Evolutionary conservation across 2,888 invertebrate species (phyloP).

Genomic region (Andricus curvator): DNA sequence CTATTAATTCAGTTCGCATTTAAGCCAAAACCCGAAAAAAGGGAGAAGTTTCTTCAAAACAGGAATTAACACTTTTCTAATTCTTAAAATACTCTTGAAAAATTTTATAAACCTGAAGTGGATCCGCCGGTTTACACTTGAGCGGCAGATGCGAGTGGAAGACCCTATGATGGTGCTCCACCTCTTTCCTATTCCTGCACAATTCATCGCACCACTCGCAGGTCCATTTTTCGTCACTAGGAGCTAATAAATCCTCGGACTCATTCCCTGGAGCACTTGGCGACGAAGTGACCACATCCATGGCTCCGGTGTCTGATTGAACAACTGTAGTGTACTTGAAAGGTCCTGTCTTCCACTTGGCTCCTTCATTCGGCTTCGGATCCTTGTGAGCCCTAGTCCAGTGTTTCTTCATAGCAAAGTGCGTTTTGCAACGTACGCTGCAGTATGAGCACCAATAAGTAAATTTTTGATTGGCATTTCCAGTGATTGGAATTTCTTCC

Average conservation of each 20-base stretch:
- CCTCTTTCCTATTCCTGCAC: conserved; percentile 68
- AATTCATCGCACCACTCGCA: conserved; percentile 73
- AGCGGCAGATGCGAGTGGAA: conserved; percentile 75
- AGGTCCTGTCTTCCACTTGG: conserved; percentile 19
- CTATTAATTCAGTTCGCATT: no score
- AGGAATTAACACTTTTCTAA: no score
- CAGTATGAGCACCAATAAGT: conserved; percentile 71
- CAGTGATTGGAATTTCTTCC: background rate
- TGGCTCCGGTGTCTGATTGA: background rate
- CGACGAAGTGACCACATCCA: background rate
- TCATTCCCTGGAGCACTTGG: background rate
- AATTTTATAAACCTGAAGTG: conserved; percentile 43
- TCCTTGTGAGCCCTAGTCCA: conserved; percentile 68
- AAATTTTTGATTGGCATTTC: conserved; percentile 41
- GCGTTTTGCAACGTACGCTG: conserved; percentile 60
- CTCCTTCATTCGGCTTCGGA: conserved; percentile 13
- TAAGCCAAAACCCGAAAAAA: no score
- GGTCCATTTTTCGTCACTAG: conserved; percentile 61
- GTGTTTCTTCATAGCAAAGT: conserved; percentile 65
- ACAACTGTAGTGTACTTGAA: conserved; percentile 4
- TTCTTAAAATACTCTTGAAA: no score
- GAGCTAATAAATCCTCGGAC: background rate
- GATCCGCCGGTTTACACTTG: conserved; percentile 59
- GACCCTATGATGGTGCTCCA: conserved; percentile 73
- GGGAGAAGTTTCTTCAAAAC: no score